phyloP scores from a whole-genome alignment of 2,888 invertebrate species.

The Melanchra persicariae region DNA sequence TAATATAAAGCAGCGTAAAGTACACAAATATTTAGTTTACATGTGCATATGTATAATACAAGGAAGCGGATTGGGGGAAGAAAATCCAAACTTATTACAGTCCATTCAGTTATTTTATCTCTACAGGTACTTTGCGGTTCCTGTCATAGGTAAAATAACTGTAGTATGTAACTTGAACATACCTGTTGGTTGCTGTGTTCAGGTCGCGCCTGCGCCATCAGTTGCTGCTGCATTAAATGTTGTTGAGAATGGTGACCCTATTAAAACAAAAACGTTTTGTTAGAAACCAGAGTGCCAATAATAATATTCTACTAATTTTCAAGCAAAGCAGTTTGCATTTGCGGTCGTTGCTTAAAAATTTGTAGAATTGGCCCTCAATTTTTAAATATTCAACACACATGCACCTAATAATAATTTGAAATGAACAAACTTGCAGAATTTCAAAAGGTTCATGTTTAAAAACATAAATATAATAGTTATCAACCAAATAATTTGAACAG shows the following conservation, averaged over 20 bases:
- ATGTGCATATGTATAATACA: constrained; percentile 68
- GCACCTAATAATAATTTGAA: constrained; percentile 13
- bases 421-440: constrained; percentile 20
- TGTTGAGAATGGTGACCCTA: constrained; percentile 89
- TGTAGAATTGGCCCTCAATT: too few relatives aligned
- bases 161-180: constrained; percentile 41
- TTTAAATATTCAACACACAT: constrained; percentile 19
- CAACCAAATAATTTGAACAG: neutral
- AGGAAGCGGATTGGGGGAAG: constrained; percentile 44
- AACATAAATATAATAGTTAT: neutral
- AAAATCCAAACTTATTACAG: constrained; percentile 18
- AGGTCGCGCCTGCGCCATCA: constrained; percentile 82
- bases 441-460: neutral
- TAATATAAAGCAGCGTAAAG: constrained; percentile 82
- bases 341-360: too few relatives aligned
- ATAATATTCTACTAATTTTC: too few relatives aligned
- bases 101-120: neutral
- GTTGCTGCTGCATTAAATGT: constrained; percentile 89
- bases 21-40: constrained; percentile 75
- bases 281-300: neutral
- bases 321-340: too few relatives aligned
- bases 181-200: constrained; percentile 88
- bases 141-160: neutral
- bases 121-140: neutral
- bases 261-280: constrained; percentile 43